phyloP scores from a whole-genome alignment of 2,888 invertebrate species.

The Napeogenes sylphis region DNA sequence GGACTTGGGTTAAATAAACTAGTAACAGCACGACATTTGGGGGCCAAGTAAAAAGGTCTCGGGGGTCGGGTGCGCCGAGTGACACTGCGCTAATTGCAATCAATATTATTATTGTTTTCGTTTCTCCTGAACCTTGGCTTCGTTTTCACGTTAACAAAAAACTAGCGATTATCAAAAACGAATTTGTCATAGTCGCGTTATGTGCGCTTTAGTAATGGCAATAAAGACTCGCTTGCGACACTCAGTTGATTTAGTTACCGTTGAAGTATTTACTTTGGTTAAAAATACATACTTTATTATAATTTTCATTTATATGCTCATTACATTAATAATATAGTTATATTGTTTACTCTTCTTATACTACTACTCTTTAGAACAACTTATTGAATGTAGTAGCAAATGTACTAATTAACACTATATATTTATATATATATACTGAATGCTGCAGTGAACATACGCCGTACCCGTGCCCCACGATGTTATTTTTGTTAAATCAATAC shows the following conservation, averaged over 20 bases:
- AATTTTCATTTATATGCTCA: too few species aligned
- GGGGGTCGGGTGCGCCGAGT: conserved; percentile 15
- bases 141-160: conserved; percentile 33
- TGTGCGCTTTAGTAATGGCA: conserved; percentile 12
- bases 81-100: conserved; percentile 31
- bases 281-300: too few species aligned
- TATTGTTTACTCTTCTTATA: too few species aligned
- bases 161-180: conserved; percentile 24
- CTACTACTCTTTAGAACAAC: too few species aligned
- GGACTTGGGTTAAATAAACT: neutral
- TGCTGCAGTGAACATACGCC: too few species aligned
- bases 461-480: too few species aligned
- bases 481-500: too few species aligned
- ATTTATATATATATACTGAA: too few species aligned
- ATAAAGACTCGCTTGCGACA: neutral
- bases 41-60: conserved; percentile 8
- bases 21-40: conserved; percentile 4
- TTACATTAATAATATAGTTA: too few species aligned
- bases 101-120: conserved; percentile 29
- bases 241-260: neutral
- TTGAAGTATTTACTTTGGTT: too few species aligned
- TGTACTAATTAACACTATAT: too few species aligned
- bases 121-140: conserved; percentile 37
- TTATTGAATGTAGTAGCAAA: too few species aligned
- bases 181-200: conserved; percentile 26